Base-by-base conservation (phyloP, 2,113 vertebrate species). In the Mus pahari region DNA sequence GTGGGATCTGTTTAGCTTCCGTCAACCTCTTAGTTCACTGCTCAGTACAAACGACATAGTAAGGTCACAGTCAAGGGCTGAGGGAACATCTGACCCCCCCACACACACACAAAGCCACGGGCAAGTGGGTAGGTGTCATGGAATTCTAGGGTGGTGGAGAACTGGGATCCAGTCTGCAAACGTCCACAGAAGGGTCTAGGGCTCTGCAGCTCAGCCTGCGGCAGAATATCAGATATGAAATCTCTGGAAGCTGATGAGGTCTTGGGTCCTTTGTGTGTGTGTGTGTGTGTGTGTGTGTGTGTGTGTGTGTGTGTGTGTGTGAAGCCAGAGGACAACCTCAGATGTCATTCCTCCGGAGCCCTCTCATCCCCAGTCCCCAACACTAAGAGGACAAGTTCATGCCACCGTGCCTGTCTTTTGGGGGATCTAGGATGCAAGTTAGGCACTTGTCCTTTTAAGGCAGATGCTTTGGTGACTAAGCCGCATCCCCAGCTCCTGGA, bases 101-200 rank as follows among this genome's bases (percentile, higher is more conserved):
- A n/a, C n/a, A n/a, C n/a, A n/a, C n/a, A n/a, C n/a, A 11, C 0
- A 4, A 90, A 79, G 84, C 48, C 84, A 2, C 0, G 1, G 28
- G 2, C 31, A 33, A 26, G 14, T 1, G 58, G 26, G n/a, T 13
- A 10, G 0, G 6, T 8, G 1, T 7, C 11, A 55, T 7, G 5
- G 2, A 45, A 16, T 31, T 14, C 0, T 0, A 9, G 45, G 31
- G 22, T 6, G 10, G 0, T 8, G 45, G 70, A 48, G 45, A 73
- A 26, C 0, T 26, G n/a, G 77, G 14, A 33, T 84, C 16, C 26
- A 48, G 13, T 62, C 19, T 20, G 60, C 79, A 68, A 58, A 45
- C 26, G 42, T 50, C 50, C 7, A 1, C 26, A 33, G 42, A 68
- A 42, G 20, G 45, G 33, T 8, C 45, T 33, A n/a, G 20, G 68